Evolutionary conservation across 1,140 invertebrate species (phyloP).

Genomic region (Drosophila rufa): DNA sequence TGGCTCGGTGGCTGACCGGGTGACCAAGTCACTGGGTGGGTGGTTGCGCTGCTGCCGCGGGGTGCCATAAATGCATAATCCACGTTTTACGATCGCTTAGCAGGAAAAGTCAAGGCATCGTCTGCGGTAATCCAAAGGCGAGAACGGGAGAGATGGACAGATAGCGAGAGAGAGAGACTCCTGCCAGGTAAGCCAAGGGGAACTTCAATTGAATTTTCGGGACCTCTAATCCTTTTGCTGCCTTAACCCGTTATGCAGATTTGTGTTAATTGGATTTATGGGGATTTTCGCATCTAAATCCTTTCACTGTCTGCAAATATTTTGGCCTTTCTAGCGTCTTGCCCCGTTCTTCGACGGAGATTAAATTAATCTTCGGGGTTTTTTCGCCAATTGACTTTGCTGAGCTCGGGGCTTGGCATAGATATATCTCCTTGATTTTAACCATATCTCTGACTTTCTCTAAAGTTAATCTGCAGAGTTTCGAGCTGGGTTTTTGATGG

Average conservation of each 20-base stretch:
- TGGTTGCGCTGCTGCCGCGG: conserved; percentile 28
- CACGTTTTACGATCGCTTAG: conserved; percentile 80
- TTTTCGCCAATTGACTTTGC: conserved; percentile 77
- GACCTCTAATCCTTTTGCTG: conserved; percentile 36
- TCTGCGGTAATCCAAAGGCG: conserved; percentile 74
- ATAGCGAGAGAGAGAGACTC: not conserved
- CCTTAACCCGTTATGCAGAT: conserved; percentile 75
- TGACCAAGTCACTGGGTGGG: conserved; percentile 17
- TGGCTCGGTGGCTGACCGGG: conserved; percentile 2
- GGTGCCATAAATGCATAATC: conserved; percentile 78
- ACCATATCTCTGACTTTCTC: conserved; percentile 8
- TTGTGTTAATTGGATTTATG: conserved; percentile 84
- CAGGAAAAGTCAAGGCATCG: conserved; percentile 82
- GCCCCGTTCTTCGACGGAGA: conserved; percentile 52
- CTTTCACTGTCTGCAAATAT: conserved; percentile 84
- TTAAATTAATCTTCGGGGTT: conserved; percentile 71
- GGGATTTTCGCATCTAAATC: conserved; percentile 79
- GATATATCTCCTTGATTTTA: not conserved
- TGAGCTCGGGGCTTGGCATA: not conserved
- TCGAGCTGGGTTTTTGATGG: too few relatives aligned
- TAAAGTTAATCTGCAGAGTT: conserved; percentile 4
- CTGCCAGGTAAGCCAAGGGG: conserved; percentile 12
- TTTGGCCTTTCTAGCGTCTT: conserved; percentile 64
- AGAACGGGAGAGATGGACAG: not conserved
- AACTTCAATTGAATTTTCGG: conserved; percentile 65